phyloP scores from a whole-genome alignment of 2,113 vertebrate species.

The Microtus richardsoni region DNA sequence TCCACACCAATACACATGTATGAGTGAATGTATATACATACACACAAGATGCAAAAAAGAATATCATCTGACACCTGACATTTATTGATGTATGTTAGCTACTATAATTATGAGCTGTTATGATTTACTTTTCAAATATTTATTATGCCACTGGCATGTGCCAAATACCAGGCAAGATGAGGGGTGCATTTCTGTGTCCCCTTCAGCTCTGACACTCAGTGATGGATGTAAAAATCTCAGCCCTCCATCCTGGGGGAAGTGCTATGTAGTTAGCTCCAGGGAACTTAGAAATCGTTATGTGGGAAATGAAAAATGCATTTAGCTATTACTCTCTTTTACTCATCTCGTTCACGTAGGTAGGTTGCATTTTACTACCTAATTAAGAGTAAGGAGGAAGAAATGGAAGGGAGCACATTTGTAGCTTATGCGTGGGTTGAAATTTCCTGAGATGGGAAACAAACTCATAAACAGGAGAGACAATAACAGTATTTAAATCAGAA shows the following conservation, averaged over 20 bases:
- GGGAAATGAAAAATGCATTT: slow-evolving; percentile 78
- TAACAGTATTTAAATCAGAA: slow-evolving; percentile 60
- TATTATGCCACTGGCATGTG: slow-evolving; percentile 23
- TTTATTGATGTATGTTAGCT: background rate
- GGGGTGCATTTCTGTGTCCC: background rate
- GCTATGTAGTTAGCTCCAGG: slow-evolving; percentile 55
- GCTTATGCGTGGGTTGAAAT: slow-evolving; percentile 68
- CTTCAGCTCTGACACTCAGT: background rate
- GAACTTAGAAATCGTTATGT: slow-evolving; percentile 63
- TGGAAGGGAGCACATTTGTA: slow-evolving; percentile 63
- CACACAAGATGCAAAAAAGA: background rate
- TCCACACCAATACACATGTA: background rate
- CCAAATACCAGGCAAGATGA: background rate
- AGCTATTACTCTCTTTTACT: slow-evolving; percentile 75
- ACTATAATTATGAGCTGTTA: slow-evolving; percentile 18
- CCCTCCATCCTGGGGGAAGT: background rate
- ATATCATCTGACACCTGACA: background rate
- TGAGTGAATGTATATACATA: background rate
- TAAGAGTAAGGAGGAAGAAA: slow-evolving; percentile 70
- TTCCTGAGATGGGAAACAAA: slow-evolving; percentile 61
- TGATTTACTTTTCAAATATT: slow-evolving; percentile 42
- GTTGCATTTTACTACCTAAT: slow-evolving; percentile 79
- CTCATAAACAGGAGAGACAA: slow-evolving; percentile 63
- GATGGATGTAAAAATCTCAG: slow-evolving; percentile 26
- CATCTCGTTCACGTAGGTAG: slow-evolving; percentile 74